Conservation (phyloP, 2,113 vertebrate genomes). For the Corythaixoides concolor region DNA sequence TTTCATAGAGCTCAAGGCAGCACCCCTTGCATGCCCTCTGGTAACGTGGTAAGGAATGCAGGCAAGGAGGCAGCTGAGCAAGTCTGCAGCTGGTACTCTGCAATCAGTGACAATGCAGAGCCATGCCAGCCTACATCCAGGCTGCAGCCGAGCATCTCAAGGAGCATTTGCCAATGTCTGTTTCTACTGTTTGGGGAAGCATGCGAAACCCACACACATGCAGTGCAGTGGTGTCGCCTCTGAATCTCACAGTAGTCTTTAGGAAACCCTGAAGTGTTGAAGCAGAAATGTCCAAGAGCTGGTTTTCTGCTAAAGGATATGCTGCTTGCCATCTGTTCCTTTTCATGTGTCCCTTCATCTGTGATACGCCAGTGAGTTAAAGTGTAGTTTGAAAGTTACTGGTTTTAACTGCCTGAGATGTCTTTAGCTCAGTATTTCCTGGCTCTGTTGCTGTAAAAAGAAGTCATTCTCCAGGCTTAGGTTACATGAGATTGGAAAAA, state of each 20-base stretch:
- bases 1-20: neutral
- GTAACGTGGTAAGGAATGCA: neutral
- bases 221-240: rapidly evolving
- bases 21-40: neutral
- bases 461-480: neutral
- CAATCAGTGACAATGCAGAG: neutral
- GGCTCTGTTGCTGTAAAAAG: neutral
- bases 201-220: neutral
- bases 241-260: neutral
- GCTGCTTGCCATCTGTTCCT: neutral
- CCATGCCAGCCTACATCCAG: neutral
- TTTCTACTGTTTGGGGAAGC: neutral
- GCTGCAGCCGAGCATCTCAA: neutral
- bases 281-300: neutral
- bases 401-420: neutral
- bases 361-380: neutral
- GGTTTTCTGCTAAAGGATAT: neutral
- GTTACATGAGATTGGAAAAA: neutral
- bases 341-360: neutral
- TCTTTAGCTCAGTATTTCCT: neutral
- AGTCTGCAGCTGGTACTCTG: neutral
- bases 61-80: neutral
- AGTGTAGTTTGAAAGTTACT: neutral
- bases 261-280: neutral
- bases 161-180: neutral